Evolutionary conservation across 2,797 vertebrate genomes (phyloP).

Genomic region (Neomorphus geoffroyi): DNA sequence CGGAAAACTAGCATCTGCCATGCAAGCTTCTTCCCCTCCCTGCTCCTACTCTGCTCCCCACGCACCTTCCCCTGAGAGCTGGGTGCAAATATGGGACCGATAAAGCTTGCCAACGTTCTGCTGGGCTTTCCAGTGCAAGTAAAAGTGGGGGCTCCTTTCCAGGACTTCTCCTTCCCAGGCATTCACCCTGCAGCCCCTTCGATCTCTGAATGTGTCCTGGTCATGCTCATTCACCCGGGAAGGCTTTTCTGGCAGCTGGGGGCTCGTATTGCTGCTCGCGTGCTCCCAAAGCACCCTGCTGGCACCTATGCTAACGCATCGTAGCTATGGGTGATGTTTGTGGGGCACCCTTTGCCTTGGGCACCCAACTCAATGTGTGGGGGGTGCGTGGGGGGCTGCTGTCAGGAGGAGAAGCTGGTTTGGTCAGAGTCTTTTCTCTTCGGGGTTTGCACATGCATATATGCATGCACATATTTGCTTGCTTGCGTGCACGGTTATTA

Average conservation of each 20-base stretch:
- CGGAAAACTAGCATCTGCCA: background rate
- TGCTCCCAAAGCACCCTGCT: rapidly evolving
- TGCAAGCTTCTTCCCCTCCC: background rate
- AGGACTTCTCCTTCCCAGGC: background rate
- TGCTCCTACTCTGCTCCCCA: background rate
- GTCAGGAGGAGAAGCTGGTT: background rate
- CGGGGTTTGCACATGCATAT: rapidly evolving
- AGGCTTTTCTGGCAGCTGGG: background rate
- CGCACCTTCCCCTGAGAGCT: background rate
- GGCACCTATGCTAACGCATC: rapidly evolving
- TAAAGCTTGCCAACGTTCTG: rapidly evolving
- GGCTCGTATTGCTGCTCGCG: rapidly evolving
- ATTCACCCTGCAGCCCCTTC: background rate
- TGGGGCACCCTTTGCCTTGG: background rate
- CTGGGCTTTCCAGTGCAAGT: background rate
- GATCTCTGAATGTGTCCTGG: rapidly evolving
- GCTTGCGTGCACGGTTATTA: rapidly evolving
- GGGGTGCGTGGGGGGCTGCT: background rate
- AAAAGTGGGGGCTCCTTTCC: background rate
- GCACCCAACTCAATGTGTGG: rapidly evolving
- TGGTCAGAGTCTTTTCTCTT: background rate
- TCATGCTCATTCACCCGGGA: rapidly evolving
- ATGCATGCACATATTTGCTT: rapidly evolving
- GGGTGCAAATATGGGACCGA: background rate
- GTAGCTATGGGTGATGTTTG: rapidly evolving